A percentile compares a stretch with the other conserved stretches of the same genome.
Evolutionary conservation across 2,797 vertebrate species (phyloP).

Genomic region (Sebastes diaconus): DNA sequence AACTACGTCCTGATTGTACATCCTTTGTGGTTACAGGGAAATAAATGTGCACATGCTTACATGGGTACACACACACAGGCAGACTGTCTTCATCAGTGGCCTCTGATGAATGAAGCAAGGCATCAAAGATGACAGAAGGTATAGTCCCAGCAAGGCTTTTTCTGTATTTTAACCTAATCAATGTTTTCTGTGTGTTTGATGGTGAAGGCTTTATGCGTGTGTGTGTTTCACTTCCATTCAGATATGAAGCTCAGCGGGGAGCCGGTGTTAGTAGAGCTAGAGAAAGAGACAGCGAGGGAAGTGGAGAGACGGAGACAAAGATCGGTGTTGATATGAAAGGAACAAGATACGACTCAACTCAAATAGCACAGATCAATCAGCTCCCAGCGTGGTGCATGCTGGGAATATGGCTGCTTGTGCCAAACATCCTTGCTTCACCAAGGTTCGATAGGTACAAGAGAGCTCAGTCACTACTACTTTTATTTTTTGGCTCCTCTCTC

Average conservation of each 20-base stretch:
- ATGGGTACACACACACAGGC: background rate
- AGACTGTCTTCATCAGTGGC: constrained; percentile 30
- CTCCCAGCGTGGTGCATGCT: constrained; percentile 57
- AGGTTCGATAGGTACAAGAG: constrained; percentile 1
- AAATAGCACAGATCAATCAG: constrained; percentile 75
- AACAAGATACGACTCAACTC: constrained; percentile 23
- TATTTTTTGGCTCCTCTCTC: background rate
- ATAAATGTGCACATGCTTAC: constrained; percentile 3
- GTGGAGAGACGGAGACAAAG: constrained; percentile 44
- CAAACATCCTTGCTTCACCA: constrained; percentile 4
- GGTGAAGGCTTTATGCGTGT: background rate
- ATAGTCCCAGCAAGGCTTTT: constrained; percentile 14
- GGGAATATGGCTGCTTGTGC: constrained; percentile 46
- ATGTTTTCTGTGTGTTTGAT: constrained; percentile 58
- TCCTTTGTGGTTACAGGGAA: constrained; percentile 22
- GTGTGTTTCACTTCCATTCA: constrained; percentile 16
- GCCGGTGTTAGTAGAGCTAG: constrained; percentile 43
- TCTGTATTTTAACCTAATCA: constrained; percentile 58
- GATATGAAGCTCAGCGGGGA: constrained; percentile 46
- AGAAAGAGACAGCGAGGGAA: constrained; percentile 30
- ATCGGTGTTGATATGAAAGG: constrained; percentile 51
- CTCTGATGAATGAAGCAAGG: constrained; percentile 49
- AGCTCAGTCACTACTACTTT: background rate
- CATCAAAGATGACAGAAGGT: constrained; percentile 54
- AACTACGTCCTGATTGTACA: constrained; percentile 6